Percentiles rank a stretch among this genome's conserved stretches.
phyloP scores from a whole-genome alignment of 2,113 vertebrate genomes.

The Capreolus pygargus region DNA sequence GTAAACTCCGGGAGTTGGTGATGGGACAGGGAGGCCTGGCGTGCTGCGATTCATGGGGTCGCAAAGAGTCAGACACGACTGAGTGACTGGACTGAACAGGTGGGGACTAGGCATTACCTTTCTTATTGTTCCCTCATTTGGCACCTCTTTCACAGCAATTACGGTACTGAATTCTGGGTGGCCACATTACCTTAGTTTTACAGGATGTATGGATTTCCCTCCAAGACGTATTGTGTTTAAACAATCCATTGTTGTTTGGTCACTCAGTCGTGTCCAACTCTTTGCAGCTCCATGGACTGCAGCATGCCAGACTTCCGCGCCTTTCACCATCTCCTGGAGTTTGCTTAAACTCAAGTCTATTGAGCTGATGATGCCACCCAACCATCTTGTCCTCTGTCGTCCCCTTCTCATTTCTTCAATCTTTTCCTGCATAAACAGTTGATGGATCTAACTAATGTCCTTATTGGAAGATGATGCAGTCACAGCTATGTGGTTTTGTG shows the following conservation, averaged over 20 bases:
- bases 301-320: neutral
- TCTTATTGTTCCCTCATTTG: neutral
- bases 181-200: neutral
- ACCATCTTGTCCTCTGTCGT: neutral
- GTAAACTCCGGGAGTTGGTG: too few relatives aligned
- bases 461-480: conserved; percentile 61
- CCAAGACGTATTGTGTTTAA: neutral
- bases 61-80: too few relatives aligned
- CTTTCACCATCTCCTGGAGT: neutral
- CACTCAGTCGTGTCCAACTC: rapidly evolving
- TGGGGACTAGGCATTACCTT: neutral
- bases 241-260: neutral
- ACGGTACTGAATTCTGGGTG: neutral
- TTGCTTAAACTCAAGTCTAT: neutral
- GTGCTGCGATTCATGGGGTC: too few relatives aligned
- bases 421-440: neutral
- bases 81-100: neutral
- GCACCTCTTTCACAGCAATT: neutral
- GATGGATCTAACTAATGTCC: conserved; percentile 12
- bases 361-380: neutral
- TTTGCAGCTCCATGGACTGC: neutral
- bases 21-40: too few relatives aligned
- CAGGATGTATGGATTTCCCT: neutral
- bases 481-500: conserved; percentile 69
- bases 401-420: neutral